Conservation (phyloP, 2,888 invertebrate species). For the Pycnomerus fuliginosus region DNA sequence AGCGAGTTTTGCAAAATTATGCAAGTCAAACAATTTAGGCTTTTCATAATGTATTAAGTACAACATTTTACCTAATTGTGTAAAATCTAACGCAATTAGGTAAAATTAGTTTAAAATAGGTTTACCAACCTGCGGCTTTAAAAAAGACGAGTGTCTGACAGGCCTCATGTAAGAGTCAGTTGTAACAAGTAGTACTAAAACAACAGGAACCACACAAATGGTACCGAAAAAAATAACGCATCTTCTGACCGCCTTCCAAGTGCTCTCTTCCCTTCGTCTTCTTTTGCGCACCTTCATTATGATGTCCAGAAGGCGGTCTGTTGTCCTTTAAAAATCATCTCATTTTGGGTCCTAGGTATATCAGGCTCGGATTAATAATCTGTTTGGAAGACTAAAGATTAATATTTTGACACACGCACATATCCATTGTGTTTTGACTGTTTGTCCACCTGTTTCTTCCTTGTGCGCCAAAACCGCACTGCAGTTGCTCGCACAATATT, state of each 20-base stretch:
- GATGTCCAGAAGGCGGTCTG: background rate
- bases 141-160: slow-evolving; percentile 34
- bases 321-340: slow-evolving; percentile 4
- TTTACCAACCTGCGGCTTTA: slow-evolving; percentile 55
- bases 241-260: slow-evolving; percentile 54
- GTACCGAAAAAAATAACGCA: slow-evolving; percentile 63
- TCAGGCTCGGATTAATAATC: slow-evolving; percentile 24
- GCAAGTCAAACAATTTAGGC: too few relatives aligned
- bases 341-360: slow-evolving; percentile 2
- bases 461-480: slow-evolving; percentile 20
- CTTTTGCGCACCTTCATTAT: slow-evolving; percentile 51
- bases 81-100: too few relatives aligned
- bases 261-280: slow-evolving; percentile 49
- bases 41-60: too few relatives aligned
- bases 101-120: too few relatives aligned
- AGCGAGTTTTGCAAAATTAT: too few relatives aligned
- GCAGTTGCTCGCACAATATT: slow-evolving; percentile 13
- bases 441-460: too few relatives aligned
- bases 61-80: too few relatives aligned
- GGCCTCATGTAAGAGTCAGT: slow-evolving; percentile 64
- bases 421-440: too few relatives aligned
- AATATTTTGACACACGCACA: background rate
- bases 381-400: slow-evolving; percentile 10
- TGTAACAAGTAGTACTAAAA: slow-evolving; percentile 62
- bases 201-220: slow-evolving; percentile 60